Evolutionary conservation across 1,140 invertebrate species (phyloP).

Genomic region (Pseudoatta argentina): DNA sequence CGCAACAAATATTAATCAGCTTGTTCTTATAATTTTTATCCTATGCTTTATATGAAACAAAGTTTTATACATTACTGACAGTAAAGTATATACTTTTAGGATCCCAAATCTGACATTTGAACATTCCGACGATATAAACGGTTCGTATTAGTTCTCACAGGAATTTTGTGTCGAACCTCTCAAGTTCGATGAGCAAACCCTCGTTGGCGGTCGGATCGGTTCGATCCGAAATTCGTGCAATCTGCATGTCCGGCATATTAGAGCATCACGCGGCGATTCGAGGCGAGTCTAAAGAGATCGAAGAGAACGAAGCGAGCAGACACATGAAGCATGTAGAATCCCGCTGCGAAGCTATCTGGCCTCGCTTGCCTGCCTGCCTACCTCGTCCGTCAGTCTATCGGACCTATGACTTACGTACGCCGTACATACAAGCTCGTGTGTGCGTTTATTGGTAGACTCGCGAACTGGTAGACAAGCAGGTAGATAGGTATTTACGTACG

Average conservation of each 20-base stretch:
- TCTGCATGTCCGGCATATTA: constrained; percentile 33
- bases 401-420: constrained; percentile 59
- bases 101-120: neutral
- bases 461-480: constrained; percentile 38
- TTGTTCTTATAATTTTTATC: constrained; percentile 3
- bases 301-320: constrained; percentile 52
- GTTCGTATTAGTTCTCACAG: neutral
- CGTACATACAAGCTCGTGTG: constrained; percentile 12
- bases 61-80: neutral
- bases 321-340: constrained; percentile 61
- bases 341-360: constrained; percentile 55
- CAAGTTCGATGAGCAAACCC: neutral
- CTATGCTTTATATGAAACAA: neutral
- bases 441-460: constrained; percentile 56
- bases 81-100: neutral
- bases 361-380: constrained; percentile 48
- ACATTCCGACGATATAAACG: neutral
- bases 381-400: constrained; percentile 60
- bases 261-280: constrained; percentile 23
- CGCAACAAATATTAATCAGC: neutral
- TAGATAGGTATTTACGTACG: constrained; percentile 72
- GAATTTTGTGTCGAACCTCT: neutral
- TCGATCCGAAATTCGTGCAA: constrained; percentile 11
- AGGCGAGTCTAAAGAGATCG: constrained; percentile 49
- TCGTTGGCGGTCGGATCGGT: neutral